Conservation (phyloP, 2,797 vertebrate species). For the Ataeniobius toweri region DNA sequence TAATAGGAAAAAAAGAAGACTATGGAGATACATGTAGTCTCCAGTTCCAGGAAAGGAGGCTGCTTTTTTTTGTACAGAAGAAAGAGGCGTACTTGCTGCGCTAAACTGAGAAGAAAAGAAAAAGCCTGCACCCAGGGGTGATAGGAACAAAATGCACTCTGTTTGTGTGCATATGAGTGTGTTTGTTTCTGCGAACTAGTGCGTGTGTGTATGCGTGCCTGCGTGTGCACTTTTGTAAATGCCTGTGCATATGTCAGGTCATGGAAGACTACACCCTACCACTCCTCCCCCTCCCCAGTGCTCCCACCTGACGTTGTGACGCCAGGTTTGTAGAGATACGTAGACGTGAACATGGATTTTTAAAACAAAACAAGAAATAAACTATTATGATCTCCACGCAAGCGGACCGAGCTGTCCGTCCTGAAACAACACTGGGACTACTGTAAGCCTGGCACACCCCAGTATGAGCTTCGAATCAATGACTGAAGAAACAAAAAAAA, state of each 20-base stretch:
- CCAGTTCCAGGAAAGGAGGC: constrained; percentile 67
- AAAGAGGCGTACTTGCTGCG: constrained; percentile 45
- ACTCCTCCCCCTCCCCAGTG: constrained; percentile 35
- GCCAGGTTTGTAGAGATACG: constrained; percentile 62
- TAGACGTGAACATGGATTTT: constrained; percentile 71
- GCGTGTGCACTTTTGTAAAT: constrained; percentile 53
- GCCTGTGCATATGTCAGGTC: constrained; percentile 49
- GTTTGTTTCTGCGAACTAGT: constrained; percentile 16
- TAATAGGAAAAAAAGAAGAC: constrained; percentile 26
- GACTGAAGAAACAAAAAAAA: constrained; percentile 35
- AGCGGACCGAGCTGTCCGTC: constrained; percentile 36
- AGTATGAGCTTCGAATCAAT: constrained; percentile 57
- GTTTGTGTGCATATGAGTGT: constrained; percentile 39
- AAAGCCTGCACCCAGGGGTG: constrained; percentile 58
- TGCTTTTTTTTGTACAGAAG: constrained; percentile 72
- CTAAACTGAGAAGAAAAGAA: constrained; percentile 60
- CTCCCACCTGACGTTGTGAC: constrained; percentile 35
- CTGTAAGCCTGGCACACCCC: constrained; percentile 37
- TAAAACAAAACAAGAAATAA: constrained; percentile 60
- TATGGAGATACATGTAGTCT: constrained; percentile 58
- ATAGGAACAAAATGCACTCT: constrained; percentile 64
- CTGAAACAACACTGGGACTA: constrained; percentile 34
- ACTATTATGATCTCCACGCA: constrained; percentile 59
- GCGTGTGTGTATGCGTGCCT: constrained; percentile 20
- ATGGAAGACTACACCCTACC: constrained; percentile 65